phyloP scores from a whole-genome alignment of 92 coral and sea anemone species.

The Parazoanthus swiftii region DNA sequence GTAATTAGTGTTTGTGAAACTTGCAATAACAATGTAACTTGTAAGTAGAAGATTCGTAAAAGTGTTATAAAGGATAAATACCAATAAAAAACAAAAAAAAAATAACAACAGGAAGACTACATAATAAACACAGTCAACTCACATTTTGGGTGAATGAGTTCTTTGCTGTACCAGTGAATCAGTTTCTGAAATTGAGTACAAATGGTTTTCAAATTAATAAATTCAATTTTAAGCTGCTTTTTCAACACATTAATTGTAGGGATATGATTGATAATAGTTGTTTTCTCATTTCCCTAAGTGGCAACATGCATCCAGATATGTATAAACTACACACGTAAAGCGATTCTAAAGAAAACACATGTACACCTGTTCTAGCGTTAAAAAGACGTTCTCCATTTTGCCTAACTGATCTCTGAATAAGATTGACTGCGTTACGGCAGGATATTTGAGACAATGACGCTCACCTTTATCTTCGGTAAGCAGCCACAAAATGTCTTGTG shows the following conservation, averaged over 20 bases:
- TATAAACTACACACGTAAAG: background rate
- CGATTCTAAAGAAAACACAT: background rate
- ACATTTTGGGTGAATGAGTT: constrained; percentile 4
- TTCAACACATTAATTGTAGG: background rate
- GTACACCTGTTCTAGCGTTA: too few species aligned
- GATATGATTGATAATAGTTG: background rate
- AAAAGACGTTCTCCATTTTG: background rate
- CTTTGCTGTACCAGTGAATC: background rate
- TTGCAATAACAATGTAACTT: too few species aligned
- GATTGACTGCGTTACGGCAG: too few species aligned
- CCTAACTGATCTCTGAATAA: background rate
- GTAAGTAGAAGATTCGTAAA: too few species aligned
- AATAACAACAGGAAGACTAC: background rate
- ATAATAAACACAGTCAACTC: background rate
- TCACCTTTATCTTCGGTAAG: constrained; percentile 15
- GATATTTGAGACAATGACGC: background rate
- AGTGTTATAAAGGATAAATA: too few species aligned
- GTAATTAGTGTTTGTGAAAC: too few species aligned
- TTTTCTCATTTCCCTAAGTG: background rate
- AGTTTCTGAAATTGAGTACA: background rate
- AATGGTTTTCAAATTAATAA: background rate
- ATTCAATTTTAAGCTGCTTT: background rate
- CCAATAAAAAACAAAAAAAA: too few species aligned
- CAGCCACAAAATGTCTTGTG: constrained; percentile 29
- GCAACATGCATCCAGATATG: background rate